Evolutionary conservation across 2,113 vertebrate species (phyloP), one percentile per base, ranked within the genome.

Genomic region (Tringa solitaria): DNA sequence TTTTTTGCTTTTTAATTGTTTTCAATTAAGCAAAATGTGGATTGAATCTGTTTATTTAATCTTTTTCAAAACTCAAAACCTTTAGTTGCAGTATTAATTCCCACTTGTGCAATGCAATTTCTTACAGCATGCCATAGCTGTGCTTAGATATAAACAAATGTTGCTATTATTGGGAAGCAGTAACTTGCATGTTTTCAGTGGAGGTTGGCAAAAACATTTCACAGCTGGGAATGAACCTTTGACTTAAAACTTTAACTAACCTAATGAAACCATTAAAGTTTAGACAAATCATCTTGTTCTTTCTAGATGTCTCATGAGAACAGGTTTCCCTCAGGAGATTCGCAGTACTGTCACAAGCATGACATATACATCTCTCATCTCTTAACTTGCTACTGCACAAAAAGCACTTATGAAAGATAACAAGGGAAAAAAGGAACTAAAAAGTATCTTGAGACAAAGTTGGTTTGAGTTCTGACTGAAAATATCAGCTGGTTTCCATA

Each of bases 41-140:
- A 81, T 88, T 91, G 68, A 82, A 94, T 96, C 65, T 87, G 64
- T 96, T 96, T 96, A 63, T 92, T 95, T 94, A 91, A 89, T 93
- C 81, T 87, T 89, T 93, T 95, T 95, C 78, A 94, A 90, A 96
- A 92, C 60, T 84, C 68, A 83, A 33, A 95, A 37, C 14, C 84
- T 96, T 95, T 96, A 96, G 95, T 88, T 96, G 91, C 81, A 76
- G 43, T 90, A 89, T 84, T 94, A 95, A 95, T 94, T 97, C 89
- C 94, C 84, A 41, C 81, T 87, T 74, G 60, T 73, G n/a, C 82
- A 61, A 16, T 82, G 88, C 59, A 96, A 95, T 96, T 97, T 96
- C 84, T 80, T 95, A 64, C 35, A 78, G 33, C 45, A 57, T 77
- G 45, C 26, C 59, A n/a, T 78, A 61, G 61, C 79, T 94, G 43